These are phyloP conservation scores for Takifugu bimaculatus DNA, from an alignment of 2,113 vertebrate species.

Conservation along the genomic window DNA sequence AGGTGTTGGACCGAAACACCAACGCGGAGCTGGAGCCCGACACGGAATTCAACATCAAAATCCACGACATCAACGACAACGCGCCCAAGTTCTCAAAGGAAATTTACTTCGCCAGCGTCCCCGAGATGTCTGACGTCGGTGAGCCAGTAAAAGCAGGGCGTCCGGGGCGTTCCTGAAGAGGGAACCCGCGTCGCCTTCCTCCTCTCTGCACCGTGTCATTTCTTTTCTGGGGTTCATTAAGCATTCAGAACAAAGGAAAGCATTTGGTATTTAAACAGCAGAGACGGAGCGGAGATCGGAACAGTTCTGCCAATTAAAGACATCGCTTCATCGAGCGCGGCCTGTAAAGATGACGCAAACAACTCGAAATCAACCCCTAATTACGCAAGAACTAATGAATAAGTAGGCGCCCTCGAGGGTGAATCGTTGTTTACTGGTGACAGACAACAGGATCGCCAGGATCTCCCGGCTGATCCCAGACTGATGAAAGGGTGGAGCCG, in stretches of 20 bases:
- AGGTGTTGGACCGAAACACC: slow-evolving; percentile 88
- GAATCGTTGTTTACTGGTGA: slow-evolving; percentile 60
- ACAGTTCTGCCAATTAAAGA: slow-evolving; percentile 63
- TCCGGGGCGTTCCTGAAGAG: background rate
- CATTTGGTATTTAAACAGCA: slow-evolving; percentile 56
- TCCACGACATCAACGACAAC: slow-evolving; percentile 98
- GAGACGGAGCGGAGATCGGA: slow-evolving; percentile 62
- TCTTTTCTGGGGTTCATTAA: slow-evolving; percentile 53
- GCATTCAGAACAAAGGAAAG: slow-evolving; percentile 53
- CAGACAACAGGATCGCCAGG: slow-evolving; percentile 52
- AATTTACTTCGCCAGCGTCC: slow-evolving; percentile 85
- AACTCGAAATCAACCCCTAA: slow-evolving; percentile 63
- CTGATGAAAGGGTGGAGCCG: slow-evolving; percentile 39
- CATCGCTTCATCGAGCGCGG: slow-evolving; percentile 60
- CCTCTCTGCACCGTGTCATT: background rate
- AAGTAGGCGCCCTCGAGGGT: slow-evolving; percentile 59
- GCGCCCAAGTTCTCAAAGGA: slow-evolving; percentile 92
- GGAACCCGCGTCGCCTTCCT: too few species aligned
- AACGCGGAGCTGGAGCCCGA: slow-evolving; percentile 89
- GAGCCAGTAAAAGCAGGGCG: slow-evolving; percentile 53
- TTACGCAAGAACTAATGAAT: slow-evolving; percentile 64
- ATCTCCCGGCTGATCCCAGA: slow-evolving; percentile 5
- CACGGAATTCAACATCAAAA: slow-evolving; percentile 98
- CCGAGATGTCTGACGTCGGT: slow-evolving; percentile 97
- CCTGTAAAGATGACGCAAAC: slow-evolving; percentile 51